Conservation (phyloP, 2,797 vertebrate genomes). For the Alectoris magna region DNA sequence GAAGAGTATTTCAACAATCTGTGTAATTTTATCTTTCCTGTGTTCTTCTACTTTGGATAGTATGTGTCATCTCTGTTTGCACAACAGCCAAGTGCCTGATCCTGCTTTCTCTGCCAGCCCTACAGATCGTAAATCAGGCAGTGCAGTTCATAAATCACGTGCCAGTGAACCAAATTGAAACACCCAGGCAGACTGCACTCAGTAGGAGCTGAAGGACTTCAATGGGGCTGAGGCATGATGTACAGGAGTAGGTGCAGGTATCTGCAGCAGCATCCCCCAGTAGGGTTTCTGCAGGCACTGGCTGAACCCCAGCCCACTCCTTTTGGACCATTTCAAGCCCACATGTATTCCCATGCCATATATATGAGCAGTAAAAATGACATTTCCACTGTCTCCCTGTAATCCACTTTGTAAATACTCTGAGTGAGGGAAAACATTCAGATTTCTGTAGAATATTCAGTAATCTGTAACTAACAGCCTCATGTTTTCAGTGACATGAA, state of each 20-base stretch:
- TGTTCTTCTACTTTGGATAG: conserved; percentile 47
- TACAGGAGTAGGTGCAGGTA: rapidly evolving
- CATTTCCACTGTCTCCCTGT: neutral
- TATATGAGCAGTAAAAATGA: neutral
- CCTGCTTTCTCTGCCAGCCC: conserved; percentile 34
- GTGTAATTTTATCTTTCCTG: conserved; percentile 72
- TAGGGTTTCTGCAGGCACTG: neutral
- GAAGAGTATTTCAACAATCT: conserved; percentile 60
- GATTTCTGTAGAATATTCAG: neutral
- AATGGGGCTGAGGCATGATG: neutral
- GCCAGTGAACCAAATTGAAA: conserved; percentile 14
- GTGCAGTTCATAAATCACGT: conserved; percentile 22
- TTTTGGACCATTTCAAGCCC: neutral
- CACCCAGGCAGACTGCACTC: neutral
- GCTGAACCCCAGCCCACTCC: neutral
- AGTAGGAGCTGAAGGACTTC: neutral
- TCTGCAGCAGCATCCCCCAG: neutral
- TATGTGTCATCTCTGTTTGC: conserved; percentile 63
- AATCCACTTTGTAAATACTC: neutral
- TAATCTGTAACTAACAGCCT: neutral
- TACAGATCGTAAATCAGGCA: conserved; percentile 32
- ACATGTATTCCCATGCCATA: rapidly evolving
- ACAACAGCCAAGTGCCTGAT: conserved; percentile 61
- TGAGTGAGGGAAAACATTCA: rapidly evolving
- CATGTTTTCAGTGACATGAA: neutral